Conservation (phyloP, 1,140 invertebrate genomes). For the Meloidogyne hapla region DNA sequence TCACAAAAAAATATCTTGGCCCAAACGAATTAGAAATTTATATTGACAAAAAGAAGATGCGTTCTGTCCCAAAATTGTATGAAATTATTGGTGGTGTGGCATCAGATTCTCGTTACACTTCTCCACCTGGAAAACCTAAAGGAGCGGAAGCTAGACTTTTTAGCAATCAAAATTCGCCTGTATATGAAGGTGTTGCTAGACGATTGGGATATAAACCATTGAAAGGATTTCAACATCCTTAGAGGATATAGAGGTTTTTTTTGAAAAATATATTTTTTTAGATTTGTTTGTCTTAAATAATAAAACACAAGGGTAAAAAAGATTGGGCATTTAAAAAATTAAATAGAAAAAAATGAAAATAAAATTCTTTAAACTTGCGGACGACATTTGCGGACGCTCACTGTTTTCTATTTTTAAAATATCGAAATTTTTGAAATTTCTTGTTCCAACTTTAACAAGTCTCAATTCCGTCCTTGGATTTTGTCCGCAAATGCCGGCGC, state of each 20-base stretch:
- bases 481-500: too few relatives aligned
- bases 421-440: background rate
- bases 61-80: background rate
- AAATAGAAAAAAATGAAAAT: too few relatives aligned
- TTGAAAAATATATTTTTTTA: background rate
- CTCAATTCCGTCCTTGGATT: too few relatives aligned
- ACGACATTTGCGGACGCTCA: too few relatives aligned
- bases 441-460: too few relatives aligned
- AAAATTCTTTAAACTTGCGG: too few relatives aligned
- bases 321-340: too few relatives aligned
- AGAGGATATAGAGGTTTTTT: background rate
- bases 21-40: background rate
- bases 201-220: slow-evolving; percentile 21
- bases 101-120: background rate
- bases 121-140: slow-evolving; percentile 11
- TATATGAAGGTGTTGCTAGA: slow-evolving; percentile 22
- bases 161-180: slow-evolving; percentile 15
- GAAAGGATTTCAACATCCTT: slow-evolving; percentile 24
- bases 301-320: background rate
- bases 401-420: background rate
- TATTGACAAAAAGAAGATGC: background rate
- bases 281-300: background rate
- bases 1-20: background rate
- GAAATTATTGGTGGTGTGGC: background rate
- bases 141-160: slow-evolving; percentile 16